Conservation (phyloP, 2,888 invertebrate species). For the Cataglyphis cursor region DNA sequence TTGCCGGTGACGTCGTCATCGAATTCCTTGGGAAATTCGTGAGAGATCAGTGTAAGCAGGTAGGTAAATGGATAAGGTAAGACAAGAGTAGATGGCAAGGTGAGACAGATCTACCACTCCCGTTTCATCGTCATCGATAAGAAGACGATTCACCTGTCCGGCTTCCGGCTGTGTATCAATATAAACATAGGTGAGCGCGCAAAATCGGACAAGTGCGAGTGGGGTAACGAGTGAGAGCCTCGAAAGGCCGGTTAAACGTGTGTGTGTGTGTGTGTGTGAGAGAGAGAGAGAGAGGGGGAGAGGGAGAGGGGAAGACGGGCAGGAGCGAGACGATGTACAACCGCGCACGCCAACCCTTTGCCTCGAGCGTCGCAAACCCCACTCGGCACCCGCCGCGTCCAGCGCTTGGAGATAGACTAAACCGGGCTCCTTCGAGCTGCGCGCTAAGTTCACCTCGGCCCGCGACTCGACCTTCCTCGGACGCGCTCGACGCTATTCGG, state of each 20-base stretch:
- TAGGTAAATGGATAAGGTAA: neutral
- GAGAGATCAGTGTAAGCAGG: slow-evolving; percentile 7
- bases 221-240: neutral
- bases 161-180: slow-evolving; percentile 31
- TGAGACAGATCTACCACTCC: slow-evolving; percentile 45
- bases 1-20: slow-evolving; percentile 30
- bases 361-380: slow-evolving; percentile 60
- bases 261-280: neutral
- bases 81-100: neutral
- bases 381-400: slow-evolving; percentile 74
- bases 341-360: slow-evolving; percentile 43
- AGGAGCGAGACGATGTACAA: slow-evolving; percentile 44
- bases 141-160: slow-evolving; percentile 50
- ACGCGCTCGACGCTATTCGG: slow-evolving; percentile 52
- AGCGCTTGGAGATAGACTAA: slow-evolving; percentile 81
- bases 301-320: neutral
- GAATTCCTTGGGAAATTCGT: slow-evolving; percentile 25
- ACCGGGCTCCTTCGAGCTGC: slow-evolving; percentile 72
- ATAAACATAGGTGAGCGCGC: slow-evolving; percentile 38
- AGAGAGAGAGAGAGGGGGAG: neutral
- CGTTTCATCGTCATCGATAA: slow-evolving; percentile 37
- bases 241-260: neutral
- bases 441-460: slow-evolving; percentile 73
- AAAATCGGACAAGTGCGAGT: slow-evolving; percentile 30
- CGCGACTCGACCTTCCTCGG: slow-evolving; percentile 74